A percentile compares a stretch with the other conserved stretches of the same genome.
Evolutionary conservation across 2,113 vertebrate genomes (phyloP).

Genomic region (Zingel zingel): DNA sequence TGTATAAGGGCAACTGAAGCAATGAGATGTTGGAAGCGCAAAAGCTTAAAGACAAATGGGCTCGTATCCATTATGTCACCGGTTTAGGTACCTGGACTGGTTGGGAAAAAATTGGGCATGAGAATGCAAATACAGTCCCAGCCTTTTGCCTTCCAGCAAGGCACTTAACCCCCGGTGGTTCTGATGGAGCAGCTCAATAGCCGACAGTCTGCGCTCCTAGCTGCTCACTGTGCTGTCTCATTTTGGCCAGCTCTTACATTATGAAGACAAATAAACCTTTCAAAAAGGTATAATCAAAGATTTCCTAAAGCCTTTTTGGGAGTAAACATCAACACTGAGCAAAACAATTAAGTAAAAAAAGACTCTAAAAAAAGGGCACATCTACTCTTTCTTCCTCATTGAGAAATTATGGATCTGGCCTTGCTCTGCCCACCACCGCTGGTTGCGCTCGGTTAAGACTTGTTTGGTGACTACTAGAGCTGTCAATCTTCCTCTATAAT

Average conservation of each 20-base stretch:
- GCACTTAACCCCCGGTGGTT: conserved; percentile 63
- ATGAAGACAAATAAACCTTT: conserved; percentile 9
- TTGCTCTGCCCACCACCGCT: too few relatives aligned
- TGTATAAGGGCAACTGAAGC: conserved; percentile 15
- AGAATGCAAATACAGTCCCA: conserved; percentile 33
- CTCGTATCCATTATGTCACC: conserved; percentile 19
- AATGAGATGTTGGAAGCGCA: neutral
- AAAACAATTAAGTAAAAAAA: too few relatives aligned
- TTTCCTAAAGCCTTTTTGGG: too few relatives aligned
- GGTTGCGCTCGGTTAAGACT: too few relatives aligned
- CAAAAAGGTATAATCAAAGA: neutral
- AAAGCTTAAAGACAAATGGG: conserved; percentile 39
- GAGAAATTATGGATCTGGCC: too few relatives aligned
- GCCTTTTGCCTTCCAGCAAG: conserved; percentile 49
- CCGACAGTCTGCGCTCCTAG: conserved; percentile 14
- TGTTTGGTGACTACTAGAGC: too few relatives aligned
- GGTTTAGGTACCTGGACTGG: conserved; percentile 46
- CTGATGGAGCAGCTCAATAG: conserved; percentile 46
- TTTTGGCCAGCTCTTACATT: conserved; percentile 16
- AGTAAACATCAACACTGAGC: too few relatives aligned
- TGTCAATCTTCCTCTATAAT: too few relatives aligned
- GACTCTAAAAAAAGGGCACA: too few relatives aligned
- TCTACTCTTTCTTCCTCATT: too few relatives aligned
- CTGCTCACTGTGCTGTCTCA: conserved; percentile 6
- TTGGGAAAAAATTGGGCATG: conserved; percentile 28